Evolutionary conservation across 2,797 vertebrate species (phyloP).

Genomic region (Neosilurus mollespiculum): DNA sequence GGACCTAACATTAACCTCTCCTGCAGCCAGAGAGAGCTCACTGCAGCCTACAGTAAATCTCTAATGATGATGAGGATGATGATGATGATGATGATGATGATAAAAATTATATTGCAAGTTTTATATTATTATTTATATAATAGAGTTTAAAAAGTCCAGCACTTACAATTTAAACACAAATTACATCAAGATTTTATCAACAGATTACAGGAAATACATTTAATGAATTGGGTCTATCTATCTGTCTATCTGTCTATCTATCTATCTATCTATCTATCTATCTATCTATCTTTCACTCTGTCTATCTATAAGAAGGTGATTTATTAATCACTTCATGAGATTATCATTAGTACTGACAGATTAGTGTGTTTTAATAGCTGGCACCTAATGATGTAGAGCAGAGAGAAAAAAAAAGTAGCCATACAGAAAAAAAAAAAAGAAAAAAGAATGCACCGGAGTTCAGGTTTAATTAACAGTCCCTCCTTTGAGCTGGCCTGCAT

Average conservation of each 20-base stretch:
- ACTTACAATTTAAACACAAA: not conserved
- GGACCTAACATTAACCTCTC: not conserved
- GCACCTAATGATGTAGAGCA: slow-evolving; percentile 1
- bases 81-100: not conserved
- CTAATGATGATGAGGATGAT: not conserved
- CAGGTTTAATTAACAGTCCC: slow-evolving; percentile 88
- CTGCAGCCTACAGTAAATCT: not conserved
- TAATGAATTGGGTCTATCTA: not conserved
- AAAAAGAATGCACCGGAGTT: slow-evolving; percentile 78
- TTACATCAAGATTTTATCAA: too few relatives aligned
- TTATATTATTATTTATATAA: not conserved
- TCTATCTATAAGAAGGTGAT: not conserved
- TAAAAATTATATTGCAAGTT: not conserved
- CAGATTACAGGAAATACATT: not conserved
- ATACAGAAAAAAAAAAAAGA: slow-evolving; percentile 64
- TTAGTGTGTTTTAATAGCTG: slow-evolving; percentile 6
- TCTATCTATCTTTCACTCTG: slow-evolving; percentile 20
- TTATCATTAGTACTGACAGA: slow-evolving; percentile 23
- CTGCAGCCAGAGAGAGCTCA: not conserved
- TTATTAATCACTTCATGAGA: slow-evolving; percentile 15
- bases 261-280: slow-evolving; percentile 22
- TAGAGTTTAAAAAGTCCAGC: not conserved
- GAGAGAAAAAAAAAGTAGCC: slow-evolving; percentile 22
- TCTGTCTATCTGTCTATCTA: slow-evolving; percentile 15
- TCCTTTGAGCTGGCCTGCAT: slow-evolving; percentile 84